These are phyloP conservation scores for Elysia chlorotica DNA, from an alignment of 1,140 invertebrate genomes.

Conservation along the genomic window DNA sequence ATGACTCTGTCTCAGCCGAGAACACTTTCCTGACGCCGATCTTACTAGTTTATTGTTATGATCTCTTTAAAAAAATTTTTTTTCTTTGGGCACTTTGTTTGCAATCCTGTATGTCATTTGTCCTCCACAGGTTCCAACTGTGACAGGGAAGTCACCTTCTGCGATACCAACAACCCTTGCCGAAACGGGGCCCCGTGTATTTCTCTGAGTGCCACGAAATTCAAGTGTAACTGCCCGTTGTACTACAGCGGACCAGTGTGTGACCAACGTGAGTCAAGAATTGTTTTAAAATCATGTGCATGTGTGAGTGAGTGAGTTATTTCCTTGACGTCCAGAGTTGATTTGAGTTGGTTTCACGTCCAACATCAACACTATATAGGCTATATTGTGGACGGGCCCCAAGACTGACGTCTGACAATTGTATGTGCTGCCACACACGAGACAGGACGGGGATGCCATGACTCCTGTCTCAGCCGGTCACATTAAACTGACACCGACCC, in stretches of 20 bases:
- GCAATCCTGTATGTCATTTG: background rate
- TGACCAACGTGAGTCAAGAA: conserved; percentile 65
- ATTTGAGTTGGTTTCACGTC: background rate
- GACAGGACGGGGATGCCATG: background rate
- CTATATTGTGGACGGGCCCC: background rate
- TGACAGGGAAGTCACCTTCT: conserved; percentile 69
- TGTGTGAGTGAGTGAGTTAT: background rate
- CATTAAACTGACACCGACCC: too few species aligned
- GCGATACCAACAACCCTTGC: conserved; percentile 75
- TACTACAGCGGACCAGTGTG: conserved; percentile 79
- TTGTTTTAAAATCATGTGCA: background rate
- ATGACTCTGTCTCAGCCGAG: background rate
- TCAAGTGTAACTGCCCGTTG: conserved; percentile 78
- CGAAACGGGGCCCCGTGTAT: conserved; percentile 79
- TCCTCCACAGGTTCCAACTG: conserved; percentile 70
- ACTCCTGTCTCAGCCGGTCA: too few species aligned
- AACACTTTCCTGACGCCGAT: background rate
- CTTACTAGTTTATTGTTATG: background rate
- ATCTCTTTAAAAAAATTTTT: background rate
- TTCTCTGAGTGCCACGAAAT: conserved; percentile 62
- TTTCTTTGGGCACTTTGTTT: background rate
- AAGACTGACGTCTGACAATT: background rate
- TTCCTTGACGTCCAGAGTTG: background rate
- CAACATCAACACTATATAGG: background rate
- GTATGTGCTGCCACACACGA: background rate